A percentile compares a stretch with the other conserved stretches of the same genome.
These are phyloP conservation scores for Ephydatia muelleri DNA, from an alignment of 37 sponge, comb jelly and placozoan genomes.

Conservation along the genomic window DNA sequence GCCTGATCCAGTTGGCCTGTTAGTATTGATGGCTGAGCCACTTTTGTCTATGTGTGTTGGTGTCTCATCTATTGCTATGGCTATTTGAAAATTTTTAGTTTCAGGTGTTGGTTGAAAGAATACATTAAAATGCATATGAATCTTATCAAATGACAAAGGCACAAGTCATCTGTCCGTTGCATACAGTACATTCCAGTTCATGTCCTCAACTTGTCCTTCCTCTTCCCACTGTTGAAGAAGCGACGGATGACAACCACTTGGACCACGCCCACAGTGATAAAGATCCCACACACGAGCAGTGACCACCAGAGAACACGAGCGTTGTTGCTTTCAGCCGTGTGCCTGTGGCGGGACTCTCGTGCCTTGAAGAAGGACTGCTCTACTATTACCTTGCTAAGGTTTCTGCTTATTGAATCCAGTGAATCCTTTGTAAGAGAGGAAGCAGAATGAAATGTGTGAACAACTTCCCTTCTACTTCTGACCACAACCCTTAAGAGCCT, in stretches of 20 bases:
- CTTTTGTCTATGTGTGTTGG: no score
- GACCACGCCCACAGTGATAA: conserved; percentile 60
- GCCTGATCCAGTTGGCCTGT: no score
- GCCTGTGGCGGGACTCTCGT: conserved; percentile 76
- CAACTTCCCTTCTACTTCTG: not conserved
- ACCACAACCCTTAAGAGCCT: not conserved
- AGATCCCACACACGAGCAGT: conserved; percentile 44
- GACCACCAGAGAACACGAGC: conserved; percentile 73
- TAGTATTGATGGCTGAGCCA: no score
- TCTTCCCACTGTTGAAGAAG: conserved; percentile 55
- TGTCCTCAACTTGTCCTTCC: conserved; percentile 67
- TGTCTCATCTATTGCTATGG: no score
- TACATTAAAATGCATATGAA: conserved; percentile 2
- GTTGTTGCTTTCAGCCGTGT: conserved; percentile 72
- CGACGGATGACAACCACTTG: conserved; percentile 66
- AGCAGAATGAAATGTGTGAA: not conserved
- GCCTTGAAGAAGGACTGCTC: conserved; percentile 75
- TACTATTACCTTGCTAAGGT: conserved; percentile 48
- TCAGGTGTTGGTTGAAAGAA: not conserved
- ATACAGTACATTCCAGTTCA: not conserved
- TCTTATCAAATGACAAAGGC: not conserved
- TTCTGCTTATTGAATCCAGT: conserved; percentile 35
- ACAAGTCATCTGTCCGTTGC: not conserved
- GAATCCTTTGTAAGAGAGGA: conserved; percentile 13
- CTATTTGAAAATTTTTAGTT: no score